Percentiles rank a stretch among this genome's conserved stretches.
phyloP scores from a whole-genome alignment of 2,888 invertebrate species.

The Eledone cirrhosa region DNA sequence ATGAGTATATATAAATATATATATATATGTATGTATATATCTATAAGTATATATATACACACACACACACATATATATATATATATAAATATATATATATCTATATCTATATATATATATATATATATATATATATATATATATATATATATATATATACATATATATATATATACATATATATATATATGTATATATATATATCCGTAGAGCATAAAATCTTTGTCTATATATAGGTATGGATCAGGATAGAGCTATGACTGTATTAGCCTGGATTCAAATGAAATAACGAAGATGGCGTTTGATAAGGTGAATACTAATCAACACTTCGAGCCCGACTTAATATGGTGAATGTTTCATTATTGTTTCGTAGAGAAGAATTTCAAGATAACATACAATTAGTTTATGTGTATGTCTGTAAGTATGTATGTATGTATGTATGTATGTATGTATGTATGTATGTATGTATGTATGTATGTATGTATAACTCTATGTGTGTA shows the following conservation, averaged over 20 bases:
- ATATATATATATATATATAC: not conserved
- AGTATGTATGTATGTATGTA: not conserved
- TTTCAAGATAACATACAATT: not conserved
- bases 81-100: slow-evolving; percentile 7
- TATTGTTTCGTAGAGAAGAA: too few species aligned
- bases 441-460: not conserved
- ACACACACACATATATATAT: not conserved
- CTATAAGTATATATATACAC: not conserved
- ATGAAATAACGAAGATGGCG: too few species aligned
- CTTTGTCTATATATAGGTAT: too few species aligned
- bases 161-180: not conserved
- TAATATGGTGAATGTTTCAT: too few species aligned
- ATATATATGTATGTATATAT: slow-evolving; percentile 7
- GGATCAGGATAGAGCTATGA: too few species aligned
- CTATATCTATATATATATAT: not conserved
- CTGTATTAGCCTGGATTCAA: too few species aligned
- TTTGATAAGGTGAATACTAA: too few species aligned
- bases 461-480: not conserved
- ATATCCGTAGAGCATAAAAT: too few species aligned
- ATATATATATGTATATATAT: not conserved
- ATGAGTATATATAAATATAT: slow-evolving; percentile 8
- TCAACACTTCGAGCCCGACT: too few species aligned
- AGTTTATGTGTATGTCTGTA: not conserved
- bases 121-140: not conserved
- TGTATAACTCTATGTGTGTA: not conserved